Evolutionary conservation across 1,140 invertebrate species (phyloP), one percentile per base, ranked within the genome.

Genomic region (Aphis craccivora): DNA sequence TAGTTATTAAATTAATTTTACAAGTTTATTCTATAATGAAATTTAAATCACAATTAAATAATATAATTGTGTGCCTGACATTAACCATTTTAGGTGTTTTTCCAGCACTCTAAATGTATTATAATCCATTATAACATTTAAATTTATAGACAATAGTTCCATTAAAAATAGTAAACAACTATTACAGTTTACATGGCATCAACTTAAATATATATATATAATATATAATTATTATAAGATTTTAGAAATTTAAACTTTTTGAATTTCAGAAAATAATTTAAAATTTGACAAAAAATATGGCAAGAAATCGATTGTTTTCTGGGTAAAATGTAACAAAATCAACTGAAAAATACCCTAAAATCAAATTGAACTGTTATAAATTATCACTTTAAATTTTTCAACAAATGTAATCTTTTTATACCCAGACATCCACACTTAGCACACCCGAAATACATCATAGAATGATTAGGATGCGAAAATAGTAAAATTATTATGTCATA

Each of bases 21-120:
- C 25, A n/a, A 48, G 45, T 48, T n/a, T 87, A 87, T 48, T 48
- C 14, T 48, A 48, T 51, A 87, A 51, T 87, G 86, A 22, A 48
- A 87, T 87, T 87, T 48, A 87, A 87, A 87, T 87, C 45, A 25
- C 45, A 87, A 87, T 87, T 87, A 48, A 48, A 87, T 48, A 20
- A 48, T 37, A 6, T 37, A 14, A 37, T 30, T 35, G 20, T 35
- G 35, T 87, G 8, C 30, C 30, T 48, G 6, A 18, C 14, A 48
- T 87, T n/a, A 87, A 87, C 30, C 5, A n/a, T n/a, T 87, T 87
- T n/a, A n/a, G 0, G 45, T 35, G 14, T 48, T 87, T 87, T 35
- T 87, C 14, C 14, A 20, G 45, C 45, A n/a, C 14, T 1, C 18
- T 87, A 86, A 30, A 87, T 87, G 0, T n/a, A 48, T n/a, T 48